phyloP scores from a whole-genome alignment of 2,797 vertebrate species.

The Buphagus erythrorhynchus region DNA sequence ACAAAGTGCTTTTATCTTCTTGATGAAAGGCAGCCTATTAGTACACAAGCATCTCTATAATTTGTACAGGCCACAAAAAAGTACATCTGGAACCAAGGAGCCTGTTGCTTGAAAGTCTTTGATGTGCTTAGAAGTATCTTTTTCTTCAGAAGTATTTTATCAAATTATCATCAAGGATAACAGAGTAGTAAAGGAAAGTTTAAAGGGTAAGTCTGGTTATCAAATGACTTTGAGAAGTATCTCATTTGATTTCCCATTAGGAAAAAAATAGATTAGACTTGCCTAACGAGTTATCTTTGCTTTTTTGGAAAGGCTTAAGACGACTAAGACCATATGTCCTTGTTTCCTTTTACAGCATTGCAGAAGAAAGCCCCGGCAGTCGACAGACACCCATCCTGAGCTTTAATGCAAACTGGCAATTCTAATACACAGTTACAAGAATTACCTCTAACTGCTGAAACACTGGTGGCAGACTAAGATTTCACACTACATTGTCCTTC shows the following conservation, averaged over 20 bases:
- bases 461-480: not conserved
- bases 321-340: not conserved
- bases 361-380: fast-evolving
- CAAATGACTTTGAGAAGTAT: not conserved
- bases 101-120: not conserved
- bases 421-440: not conserved
- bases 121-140: not conserved
- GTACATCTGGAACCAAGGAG: not conserved
- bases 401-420: not conserved
- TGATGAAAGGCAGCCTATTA: not conserved
- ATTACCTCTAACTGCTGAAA: not conserved
- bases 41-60: not conserved
- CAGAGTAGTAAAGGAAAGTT: not conserved
- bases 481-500: not conserved
- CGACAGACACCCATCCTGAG: fast-evolving
- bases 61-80: not conserved
- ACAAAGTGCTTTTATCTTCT: not conserved
- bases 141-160: not conserved
- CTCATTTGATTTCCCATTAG: not conserved
- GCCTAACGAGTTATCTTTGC: not conserved
- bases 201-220: not conserved
- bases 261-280: not conserved
- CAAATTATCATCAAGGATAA: not conserved
- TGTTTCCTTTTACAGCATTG: not conserved
- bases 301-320: not conserved